Evolutionary conservation across 1,140 invertebrate genomes (phyloP).

Genomic region (Drosophila orena): DNA sequence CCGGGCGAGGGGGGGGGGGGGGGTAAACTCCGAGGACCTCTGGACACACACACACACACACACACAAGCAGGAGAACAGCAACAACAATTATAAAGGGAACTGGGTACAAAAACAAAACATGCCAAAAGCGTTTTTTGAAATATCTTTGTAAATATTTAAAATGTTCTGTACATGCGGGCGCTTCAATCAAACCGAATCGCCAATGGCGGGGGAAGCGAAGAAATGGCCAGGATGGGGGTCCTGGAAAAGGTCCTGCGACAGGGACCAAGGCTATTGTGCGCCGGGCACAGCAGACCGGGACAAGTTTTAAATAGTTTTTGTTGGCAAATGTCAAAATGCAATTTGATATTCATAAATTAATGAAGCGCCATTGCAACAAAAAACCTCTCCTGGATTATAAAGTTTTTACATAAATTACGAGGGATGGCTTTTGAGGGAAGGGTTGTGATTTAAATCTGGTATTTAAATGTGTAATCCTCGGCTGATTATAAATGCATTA

Average conservation of each 20-base stretch:
- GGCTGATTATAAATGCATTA: slow-evolving; percentile 59
- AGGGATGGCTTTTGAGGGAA: slow-evolving; percentile 2
- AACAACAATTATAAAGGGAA: slow-evolving; percentile 49
- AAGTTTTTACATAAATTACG: slow-evolving; percentile 77
- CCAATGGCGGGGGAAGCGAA: slow-evolving; percentile 31
- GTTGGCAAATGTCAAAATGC: slow-evolving; percentile 75
- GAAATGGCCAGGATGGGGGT: slow-evolving; percentile 15
- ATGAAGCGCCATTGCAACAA: slow-evolving; percentile 66
- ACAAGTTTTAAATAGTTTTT: slow-evolving; percentile 81
- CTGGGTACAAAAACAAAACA: slow-evolving; percentile 60
- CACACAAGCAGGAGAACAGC: slow-evolving; percentile 10
- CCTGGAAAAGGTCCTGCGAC: slow-evolving; percentile 23
- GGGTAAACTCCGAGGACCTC: slow-evolving; percentile 40
- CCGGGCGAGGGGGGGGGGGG: too few relatives aligned
- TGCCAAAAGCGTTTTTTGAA: slow-evolving; percentile 81
- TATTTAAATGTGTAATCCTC: slow-evolving; percentile 64
- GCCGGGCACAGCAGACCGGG: slow-evolving; percentile 3
- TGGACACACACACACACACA: slow-evolving; percentile 29
- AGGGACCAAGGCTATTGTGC: slow-evolving; percentile 27
- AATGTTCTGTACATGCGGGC: slow-evolving; percentile 80
- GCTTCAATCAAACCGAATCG: slow-evolving; percentile 79
- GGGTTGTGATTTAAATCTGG: slow-evolving; percentile 48
- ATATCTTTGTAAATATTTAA: slow-evolving; percentile 84
- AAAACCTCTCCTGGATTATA: slow-evolving; percentile 54
- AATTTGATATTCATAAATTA: slow-evolving; percentile 83